Base-by-base conservation (phyloP, 1,140 invertebrate genomes). In the Himalopsyche phryganea region DNA sequence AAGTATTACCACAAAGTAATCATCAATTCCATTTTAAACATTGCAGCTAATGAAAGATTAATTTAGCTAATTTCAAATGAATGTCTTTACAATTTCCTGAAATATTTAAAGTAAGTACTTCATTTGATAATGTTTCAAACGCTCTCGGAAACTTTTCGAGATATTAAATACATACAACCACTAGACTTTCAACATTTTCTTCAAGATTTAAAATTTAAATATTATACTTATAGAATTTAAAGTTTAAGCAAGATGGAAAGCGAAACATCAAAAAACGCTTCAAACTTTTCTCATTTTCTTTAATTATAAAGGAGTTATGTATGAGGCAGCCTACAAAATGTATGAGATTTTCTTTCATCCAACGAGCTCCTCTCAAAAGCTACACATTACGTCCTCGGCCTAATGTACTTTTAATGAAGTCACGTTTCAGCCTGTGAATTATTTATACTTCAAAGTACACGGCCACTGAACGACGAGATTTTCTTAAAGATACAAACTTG, bases 341-440 rank as follows among this genome's bases (percentile, higher is more conserved):
- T 57, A 20, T 40, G 28, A 57, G 51, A 28, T 55, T 55, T 54
- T 55, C 32, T 61, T 54, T 53, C 58, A 52, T 47, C 58, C 23
- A 49, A 42, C 36, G 10, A 38, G 28, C 19, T 51, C 47, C 33
- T 35, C 18, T 38, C 38, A 36, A 50, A 55, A 55, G 52, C 50
- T 61, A 50, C 48, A 51, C 52, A 46, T 58, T 58, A 47, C 41
- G 33, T 38, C 46, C 44, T 51, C 28, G 40, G 60, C 50, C 53
- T 61, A 61, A 61, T 61, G 60, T 61, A 57, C 40, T 61, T 61
- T 57, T 61, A 56, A 61, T 61, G 54, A 61, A 61, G 60, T 61
- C 60, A 61, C 60, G 60, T 61, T 53, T 42, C 17, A 32, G 42
- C 36, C 23, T 40, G 19, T 18, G 46, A 57, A 61, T 61, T 53